Evolutionary conservation across 2,888 invertebrate genomes (phyloP), one percentile per base, ranked within the genome.

Genomic region (Leptodirus hochenwartii): DNA sequence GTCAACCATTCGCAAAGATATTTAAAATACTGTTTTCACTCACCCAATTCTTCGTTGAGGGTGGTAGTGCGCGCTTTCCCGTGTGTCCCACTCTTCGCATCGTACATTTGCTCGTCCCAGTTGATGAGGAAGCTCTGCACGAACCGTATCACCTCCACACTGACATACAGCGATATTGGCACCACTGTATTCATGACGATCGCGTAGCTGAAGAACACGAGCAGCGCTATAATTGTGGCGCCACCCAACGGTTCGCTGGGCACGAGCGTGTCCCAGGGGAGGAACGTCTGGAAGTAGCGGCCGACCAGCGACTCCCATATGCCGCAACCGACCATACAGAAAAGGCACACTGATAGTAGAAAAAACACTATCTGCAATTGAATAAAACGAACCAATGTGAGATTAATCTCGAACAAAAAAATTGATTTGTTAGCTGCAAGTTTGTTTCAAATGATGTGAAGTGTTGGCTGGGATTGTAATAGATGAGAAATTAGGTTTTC

Each of bases 131-230:
- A 84, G 61, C 95, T 96, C 62, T 98, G 95, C 48, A 81, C 82
- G 56, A 98, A 88, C 49, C 98, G 78, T 54, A 98, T 95, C 37
- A 98, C 93, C 74, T 93, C 81, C 47, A 81, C 81, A 51, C 79
- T 79, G 51, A 96, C 95, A 63, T 98, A 96, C 39, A 98, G 72
- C 47, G 95, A 96, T 57, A 98, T 98, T 61, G 96, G 96, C 68
- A 98, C 96, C 50, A 96, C 93, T 49, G 96, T 98, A 67, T 98
- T 98, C 59, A 98, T 73, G 47, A 98, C 88, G 58, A 98, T 98
- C 51, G 93, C 88, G 62, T 98, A 98, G 20, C 96, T 96, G 69
- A 98, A 93, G 70, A 98, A 98, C 41, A 93, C 88, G 42, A 98
- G 73, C 44, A 93, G 69, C 41, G 95, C 88, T 49, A 93, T 95